phyloP scores from a whole-genome alignment of 2,113 vertebrate genomes.

The Prolemur simus region DNA sequence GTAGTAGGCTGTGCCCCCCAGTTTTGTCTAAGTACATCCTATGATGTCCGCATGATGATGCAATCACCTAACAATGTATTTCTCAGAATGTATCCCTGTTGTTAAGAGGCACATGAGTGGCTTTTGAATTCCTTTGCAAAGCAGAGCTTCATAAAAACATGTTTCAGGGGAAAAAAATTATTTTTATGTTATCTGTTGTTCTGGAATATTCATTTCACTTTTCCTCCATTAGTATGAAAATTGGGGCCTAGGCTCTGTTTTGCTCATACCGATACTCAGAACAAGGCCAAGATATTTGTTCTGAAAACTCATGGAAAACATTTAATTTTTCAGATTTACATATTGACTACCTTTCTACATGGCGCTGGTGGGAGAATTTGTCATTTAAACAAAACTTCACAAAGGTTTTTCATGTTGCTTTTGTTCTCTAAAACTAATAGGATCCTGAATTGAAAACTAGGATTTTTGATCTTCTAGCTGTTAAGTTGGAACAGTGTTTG shows the following conservation, averaged over 20 bases:
- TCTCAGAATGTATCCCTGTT: neutral
- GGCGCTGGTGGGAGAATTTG: neutral
- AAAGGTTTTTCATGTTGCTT: neutral
- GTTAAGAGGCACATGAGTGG: neutral
- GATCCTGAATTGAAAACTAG: neutral
- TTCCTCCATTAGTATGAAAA: neutral
- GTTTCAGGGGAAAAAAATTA: neutral
- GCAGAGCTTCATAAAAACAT: neutral
- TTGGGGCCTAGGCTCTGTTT: neutral
- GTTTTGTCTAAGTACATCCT: neutral
- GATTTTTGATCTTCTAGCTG: neutral
- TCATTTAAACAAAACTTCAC: neutral
- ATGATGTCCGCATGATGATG: neutral
- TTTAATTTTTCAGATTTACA: neutral
- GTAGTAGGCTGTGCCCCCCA: neutral
- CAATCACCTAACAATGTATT: neutral
- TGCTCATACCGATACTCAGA: neutral
- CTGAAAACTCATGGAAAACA: slow-evolving; percentile 10
- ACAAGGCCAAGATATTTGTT: neutral
- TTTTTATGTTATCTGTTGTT: neutral
- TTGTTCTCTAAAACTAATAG: neutral
- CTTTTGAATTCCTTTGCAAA: slow-evolving; percentile 19
- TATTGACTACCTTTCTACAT: neutral
- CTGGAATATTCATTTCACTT: neutral
- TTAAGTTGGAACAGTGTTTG: neutral